A percentile compares a stretch with the other conserved stretches of the same genome.
Evolutionary conservation across 2,797 vertebrate species (phyloP).

Genomic region (Epinephelus malabaricus): DNA sequence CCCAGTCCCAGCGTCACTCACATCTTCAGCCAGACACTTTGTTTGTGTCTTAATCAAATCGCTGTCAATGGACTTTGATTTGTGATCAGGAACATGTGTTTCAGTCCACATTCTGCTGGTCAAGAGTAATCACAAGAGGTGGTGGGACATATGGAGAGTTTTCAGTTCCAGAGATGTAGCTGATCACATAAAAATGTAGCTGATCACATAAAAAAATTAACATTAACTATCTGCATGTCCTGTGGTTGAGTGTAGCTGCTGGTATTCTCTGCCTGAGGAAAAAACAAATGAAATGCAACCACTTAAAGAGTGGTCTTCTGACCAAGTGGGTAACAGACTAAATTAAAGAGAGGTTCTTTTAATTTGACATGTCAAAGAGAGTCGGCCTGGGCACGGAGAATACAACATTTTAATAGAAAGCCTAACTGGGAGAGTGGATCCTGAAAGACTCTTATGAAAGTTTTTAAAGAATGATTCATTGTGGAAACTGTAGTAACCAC

Average conservation of each 20-base stretch:
- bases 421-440: background rate
- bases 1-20: conserved; percentile 49
- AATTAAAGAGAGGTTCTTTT: background rate
- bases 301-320: background rate
- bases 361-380: conserved; percentile 15
- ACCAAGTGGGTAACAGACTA: background rate
- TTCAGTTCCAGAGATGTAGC: conserved; percentile 5
- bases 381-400: too few relatives aligned
- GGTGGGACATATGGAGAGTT: background rate
- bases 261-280: conserved; percentile 13
- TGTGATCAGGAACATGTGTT: conserved; percentile 62
- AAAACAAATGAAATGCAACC: conserved; percentile 16
- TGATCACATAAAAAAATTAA: background rate
- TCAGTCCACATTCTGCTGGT: conserved; percentile 19
- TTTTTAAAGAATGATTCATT: background rate
- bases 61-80: conserved; percentile 28
- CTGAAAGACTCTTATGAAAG: too few relatives aligned
- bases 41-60: conserved; percentile 68
- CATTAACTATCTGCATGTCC: conserved; percentile 5
- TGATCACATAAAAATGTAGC: background rate
- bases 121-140: conserved; percentile 27
- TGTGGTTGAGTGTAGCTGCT: conserved; percentile 31
- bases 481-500: conserved; percentile 4
- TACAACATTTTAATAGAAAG: background rate
- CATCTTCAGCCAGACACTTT: conserved; percentile 54